Base-by-base conservation (phyloP, 1,140 invertebrate species). In the Olivierus martensii region DNA sequence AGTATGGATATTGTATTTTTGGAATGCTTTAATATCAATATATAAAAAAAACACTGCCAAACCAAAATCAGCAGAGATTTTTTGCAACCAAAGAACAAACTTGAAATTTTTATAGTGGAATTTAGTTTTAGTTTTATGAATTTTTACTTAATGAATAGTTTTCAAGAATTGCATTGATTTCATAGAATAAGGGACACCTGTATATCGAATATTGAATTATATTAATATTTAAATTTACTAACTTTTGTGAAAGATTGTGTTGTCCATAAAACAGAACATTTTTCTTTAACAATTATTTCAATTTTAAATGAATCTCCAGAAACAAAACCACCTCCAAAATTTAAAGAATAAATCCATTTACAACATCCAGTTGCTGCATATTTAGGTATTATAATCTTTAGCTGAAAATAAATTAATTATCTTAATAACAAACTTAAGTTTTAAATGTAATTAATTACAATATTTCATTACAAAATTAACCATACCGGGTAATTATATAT, bases 251-350 rank as follows among this genome's bases (percentile, higher is more conserved):
- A 56, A 28, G 55, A 52, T 42, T 52, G 38, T 3, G 46, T 49
- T n/a, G 55, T 34, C n/a, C 42, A 15, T 37, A 52, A 18, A 34
- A 52, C 12, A 37, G 38, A 52, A 17, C 50, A 52, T 15, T 45
- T 39, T n/a, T 21, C n/a, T 44, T 36, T 37, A 42, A 56, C 21
- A 18, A 38, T 49, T 2, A 56, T 1, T 15, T 39, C 21, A 17
- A 52, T 37, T 17, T 45, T 49, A 3, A 56, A 12, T 39, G 22
- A 43, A 18, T 56, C 55, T 22, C 50, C 55, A 22, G 46, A 42
- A n/a, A 56, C 55, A 11, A 56, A 41, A 36, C 55, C 55, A 34
- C 55, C 55, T 17, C 55, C 55, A 49, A 34, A 56, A 17, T 12
- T 49, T 17, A 56, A 46, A 15, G 46, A 39, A 46, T 52, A 56